A percentile compares a stretch with the other conserved stretches of the same genome.
Conservation (phyloP, 2,797 vertebrate species). For the Epinephelus malabaricus region DNA sequence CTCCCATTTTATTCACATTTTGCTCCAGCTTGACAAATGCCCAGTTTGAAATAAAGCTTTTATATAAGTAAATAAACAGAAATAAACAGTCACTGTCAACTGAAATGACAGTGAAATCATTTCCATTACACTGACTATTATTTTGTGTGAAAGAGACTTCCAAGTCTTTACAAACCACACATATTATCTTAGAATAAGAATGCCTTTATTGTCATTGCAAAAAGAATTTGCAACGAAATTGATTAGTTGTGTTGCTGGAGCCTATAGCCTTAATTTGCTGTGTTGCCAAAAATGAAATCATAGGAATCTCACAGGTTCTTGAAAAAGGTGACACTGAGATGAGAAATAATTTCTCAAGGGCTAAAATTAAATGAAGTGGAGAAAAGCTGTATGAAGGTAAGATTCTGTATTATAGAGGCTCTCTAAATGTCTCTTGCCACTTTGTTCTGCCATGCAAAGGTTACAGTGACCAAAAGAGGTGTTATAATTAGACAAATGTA, state of each 20-base stretch:
- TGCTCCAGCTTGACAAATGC: background rate
- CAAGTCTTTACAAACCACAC: background rate
- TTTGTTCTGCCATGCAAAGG: background rate
- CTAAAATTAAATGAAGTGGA: conserved; percentile 8
- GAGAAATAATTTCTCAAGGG: conserved; percentile 2
- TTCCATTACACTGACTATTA: background rate
- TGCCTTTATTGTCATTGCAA: no score
- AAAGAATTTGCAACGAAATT: no score
- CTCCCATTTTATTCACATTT: background rate
- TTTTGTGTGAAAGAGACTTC: background rate
- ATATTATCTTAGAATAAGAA: background rate
- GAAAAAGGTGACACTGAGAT: background rate
- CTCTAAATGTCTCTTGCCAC: background rate
- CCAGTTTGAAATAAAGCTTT: background rate
- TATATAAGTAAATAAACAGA: no score
- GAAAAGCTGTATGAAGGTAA: background rate
- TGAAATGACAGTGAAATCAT: background rate
- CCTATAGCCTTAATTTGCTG: background rate
- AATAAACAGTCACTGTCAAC: background rate
- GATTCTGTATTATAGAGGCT: background rate
- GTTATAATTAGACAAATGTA: background rate
- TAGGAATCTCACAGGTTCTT: background rate
- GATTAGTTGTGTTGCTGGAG: background rate
- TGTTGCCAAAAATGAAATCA: background rate
- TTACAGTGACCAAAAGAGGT: background rate